These are phyloP conservation scores for Metellina segmentata DNA, from an alignment of 2,888 invertebrate genomes.

Conservation along the genomic window DNA sequence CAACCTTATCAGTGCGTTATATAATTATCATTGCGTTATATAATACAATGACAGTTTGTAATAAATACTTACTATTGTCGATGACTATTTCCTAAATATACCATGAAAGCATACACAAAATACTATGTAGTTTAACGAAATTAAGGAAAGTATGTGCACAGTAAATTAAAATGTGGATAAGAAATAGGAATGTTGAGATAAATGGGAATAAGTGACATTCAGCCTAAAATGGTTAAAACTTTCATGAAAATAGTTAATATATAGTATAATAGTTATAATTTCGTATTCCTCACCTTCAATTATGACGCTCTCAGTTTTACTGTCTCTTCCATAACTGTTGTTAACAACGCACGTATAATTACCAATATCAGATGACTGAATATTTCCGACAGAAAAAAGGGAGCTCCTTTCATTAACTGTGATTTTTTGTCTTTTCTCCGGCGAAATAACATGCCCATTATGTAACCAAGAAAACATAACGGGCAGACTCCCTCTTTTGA, in stretches of 20 bases:
- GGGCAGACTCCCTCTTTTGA: conserved; percentile 52
- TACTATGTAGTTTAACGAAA: too few species aligned
- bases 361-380: conserved; percentile 58
- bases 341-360: conserved; percentile 70
- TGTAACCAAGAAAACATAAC: conserved; percentile 49
- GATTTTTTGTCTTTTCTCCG: conserved; percentile 21
- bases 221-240: neutral
- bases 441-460: conserved; percentile 9
- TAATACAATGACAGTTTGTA: too few species aligned
- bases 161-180: too few species aligned
- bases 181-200: neutral
- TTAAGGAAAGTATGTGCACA: too few species aligned
- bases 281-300: conserved; percentile 48
- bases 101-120: too few species aligned
- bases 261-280: too few species aligned
- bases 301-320: conserved; percentile 45
- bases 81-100: too few species aligned
- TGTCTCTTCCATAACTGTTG: conserved; percentile 62
- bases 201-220: neutral
- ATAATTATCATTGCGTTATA: too few species aligned
- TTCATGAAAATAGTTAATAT: too few species aligned
- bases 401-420: conserved; percentile 23
- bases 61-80: too few species aligned
- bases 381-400: conserved; percentile 41
- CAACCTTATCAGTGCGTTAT: too few species aligned